Conservation (phyloP, 2,797 vertebrate genomes). For the Megaceryle alcyon region DNA sequence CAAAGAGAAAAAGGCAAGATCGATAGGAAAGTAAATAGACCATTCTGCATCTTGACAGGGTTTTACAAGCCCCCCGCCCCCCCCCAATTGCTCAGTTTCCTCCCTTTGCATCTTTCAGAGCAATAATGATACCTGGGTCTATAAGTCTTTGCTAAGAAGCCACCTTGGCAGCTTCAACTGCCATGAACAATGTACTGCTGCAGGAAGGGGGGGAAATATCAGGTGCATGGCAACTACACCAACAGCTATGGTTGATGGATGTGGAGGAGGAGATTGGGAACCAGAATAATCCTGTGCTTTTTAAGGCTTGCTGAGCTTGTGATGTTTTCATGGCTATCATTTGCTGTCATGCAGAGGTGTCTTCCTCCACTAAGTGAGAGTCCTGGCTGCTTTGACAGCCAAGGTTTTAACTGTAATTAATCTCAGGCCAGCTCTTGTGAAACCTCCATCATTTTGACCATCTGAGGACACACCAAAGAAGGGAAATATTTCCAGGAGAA, state of each 20-base stretch:
- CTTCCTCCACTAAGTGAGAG: neutral
- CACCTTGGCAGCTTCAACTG: neutral
- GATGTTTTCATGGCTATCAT: neutral
- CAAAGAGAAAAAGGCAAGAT: conserved; percentile 14
- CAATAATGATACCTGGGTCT: neutral
- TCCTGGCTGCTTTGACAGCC: neutral
- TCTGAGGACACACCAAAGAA: neutral
- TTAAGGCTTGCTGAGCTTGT: neutral
- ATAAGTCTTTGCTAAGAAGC: conserved; percentile 3
- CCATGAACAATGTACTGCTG: neutral
- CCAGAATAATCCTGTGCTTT: neutral
- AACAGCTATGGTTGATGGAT: neutral
- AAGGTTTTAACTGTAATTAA: neutral
- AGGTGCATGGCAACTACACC: neutral
- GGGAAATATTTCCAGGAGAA: neutral
- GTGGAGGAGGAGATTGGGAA: neutral
- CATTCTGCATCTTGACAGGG: neutral
- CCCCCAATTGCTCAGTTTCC: neutral
- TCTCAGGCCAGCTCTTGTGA: neutral
- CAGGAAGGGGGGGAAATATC: neutral
- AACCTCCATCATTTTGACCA: neutral
- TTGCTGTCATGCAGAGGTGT: neutral
- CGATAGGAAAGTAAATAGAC: conserved; percentile 42
- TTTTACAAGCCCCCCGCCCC: conserved; percentile 4
- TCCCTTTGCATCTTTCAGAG: neutral